Percentiles rank a stretch among this genome's conserved stretches.
phyloP scores from a whole-genome alignment of 2,113 vertebrate genomes.

The Mormyrus iriodes region DNA sequence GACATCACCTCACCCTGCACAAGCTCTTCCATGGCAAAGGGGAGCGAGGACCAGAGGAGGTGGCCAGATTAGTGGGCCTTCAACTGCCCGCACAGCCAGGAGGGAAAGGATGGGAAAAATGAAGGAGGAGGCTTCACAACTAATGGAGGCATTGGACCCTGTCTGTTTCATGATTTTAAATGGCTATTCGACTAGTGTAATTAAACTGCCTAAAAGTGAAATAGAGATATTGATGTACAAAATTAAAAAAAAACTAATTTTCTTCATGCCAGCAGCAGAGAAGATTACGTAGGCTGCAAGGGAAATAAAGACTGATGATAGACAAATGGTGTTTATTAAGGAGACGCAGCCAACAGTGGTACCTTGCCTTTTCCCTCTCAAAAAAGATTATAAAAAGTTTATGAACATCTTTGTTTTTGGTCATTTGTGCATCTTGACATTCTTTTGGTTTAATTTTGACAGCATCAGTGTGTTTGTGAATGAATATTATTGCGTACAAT shows the following conservation, averaged over 20 bases:
- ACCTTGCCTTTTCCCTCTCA: not conserved
- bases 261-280: not conserved
- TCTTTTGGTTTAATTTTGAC: not conserved
- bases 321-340: not conserved
- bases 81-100: slow-evolving; percentile 82
- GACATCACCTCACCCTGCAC: slow-evolving; percentile 72
- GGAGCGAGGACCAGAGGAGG: slow-evolving; percentile 65
- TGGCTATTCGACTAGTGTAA: not conserved
- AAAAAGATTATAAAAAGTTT: not conserved
- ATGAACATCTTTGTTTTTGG: not conserved
- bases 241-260: not conserved
- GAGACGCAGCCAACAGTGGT: not conserved
- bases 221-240: not conserved
- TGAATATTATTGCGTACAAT: not conserved
- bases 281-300: not conserved
- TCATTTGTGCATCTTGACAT: not conserved
- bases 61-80: slow-evolving; percentile 78
- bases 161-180: not conserved
- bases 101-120: slow-evolving; percentile 81
- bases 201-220: not conserved
- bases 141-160: not conserved
- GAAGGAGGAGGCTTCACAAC: slow-evolving; percentile 30
- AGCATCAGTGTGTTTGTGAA: not conserved
- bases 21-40: slow-evolving; percentile 75
- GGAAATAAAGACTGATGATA: not conserved